These are phyloP conservation scores for Pyrgilauda ruficollis DNA, from an alignment of 2,113 vertebrate species.

Conservation along the genomic window DNA sequence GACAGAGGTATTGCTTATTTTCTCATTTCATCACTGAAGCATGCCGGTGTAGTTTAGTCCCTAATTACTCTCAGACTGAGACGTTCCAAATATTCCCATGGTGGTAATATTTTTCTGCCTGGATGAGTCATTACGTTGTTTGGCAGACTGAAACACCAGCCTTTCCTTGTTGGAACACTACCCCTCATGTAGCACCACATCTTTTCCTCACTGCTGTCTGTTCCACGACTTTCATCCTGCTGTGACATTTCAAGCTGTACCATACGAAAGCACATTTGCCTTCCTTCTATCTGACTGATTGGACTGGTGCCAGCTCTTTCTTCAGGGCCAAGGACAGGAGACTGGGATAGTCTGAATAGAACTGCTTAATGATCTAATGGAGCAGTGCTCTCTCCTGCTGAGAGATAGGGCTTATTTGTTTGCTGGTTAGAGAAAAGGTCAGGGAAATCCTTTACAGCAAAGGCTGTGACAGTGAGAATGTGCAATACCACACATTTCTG, in stretches of 20 bases:
- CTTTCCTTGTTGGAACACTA: conserved; percentile 81
- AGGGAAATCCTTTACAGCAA: conserved; percentile 81
- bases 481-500: conserved; percentile 70
- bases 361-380: conserved; percentile 81
- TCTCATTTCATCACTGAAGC: conserved; percentile 84
- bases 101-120: conserved; percentile 95
- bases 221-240: conserved; percentile 74
- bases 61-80: conserved; percentile 94
- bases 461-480: conserved; percentile 71
- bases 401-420: conserved; percentile 80
- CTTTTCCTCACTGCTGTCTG: conserved; percentile 72
- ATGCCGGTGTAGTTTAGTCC: conserved; percentile 90
- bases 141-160: conserved; percentile 87
- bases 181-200: conserved; percentile 73
- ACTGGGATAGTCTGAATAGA: conserved; percentile 74
- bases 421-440: conserved; percentile 77
- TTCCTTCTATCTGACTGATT: conserved; percentile 76
- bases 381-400: conserved; percentile 75
- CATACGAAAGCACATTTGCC: conserved; percentile 69
- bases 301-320: conserved; percentile 77
- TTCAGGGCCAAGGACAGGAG: conserved; percentile 82
- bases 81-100: conserved; percentile 88
- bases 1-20: conserved; percentile 84
- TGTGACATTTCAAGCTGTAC: conserved; percentile 77
- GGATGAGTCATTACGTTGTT: conserved; percentile 89